Evolutionary conservation across 1,140 invertebrate genomes (phyloP).

Genomic region (Dendrolimus punctatus): DNA sequence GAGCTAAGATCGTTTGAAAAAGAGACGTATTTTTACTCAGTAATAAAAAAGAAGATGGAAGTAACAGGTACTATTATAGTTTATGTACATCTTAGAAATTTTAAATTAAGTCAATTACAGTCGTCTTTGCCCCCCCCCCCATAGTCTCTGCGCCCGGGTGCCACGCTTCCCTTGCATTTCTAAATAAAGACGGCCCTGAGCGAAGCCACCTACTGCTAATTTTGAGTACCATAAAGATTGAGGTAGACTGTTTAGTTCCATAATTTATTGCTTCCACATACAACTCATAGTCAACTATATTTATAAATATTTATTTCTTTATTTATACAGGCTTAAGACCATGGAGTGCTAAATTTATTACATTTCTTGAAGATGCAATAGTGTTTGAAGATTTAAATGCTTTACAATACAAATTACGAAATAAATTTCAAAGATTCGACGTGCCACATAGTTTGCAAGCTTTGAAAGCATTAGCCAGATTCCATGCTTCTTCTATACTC

Average conservation of each 20-base stretch:
- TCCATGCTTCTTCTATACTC: conserved; percentile 51
- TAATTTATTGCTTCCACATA: neutral
- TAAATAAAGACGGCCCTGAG: too few species aligned
- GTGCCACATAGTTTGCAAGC: conserved; percentile 43
- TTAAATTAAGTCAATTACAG: too few species aligned
- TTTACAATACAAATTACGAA: conserved; percentile 30
- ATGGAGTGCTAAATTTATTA: conserved; percentile 43
- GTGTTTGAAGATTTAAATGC: conserved; percentile 54
- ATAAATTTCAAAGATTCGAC: conserved; percentile 50
- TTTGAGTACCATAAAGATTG: too few species aligned
- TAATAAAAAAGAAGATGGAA: conserved; percentile 31
- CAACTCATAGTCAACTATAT: conserved; percentile 1
- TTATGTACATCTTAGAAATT: too few species aligned
- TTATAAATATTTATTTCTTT: too few species aligned
- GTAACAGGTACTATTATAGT: conserved; percentile 26
- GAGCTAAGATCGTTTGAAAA: conserved; percentile 46
- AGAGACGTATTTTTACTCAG: conserved; percentile 42
- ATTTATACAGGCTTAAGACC: conserved; percentile 36
- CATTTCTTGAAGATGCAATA: conserved; percentile 35
- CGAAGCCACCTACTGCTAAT: too few species aligned
- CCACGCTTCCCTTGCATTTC: too few species aligned
- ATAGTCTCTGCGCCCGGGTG: too few species aligned
- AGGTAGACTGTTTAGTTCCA: too few species aligned
- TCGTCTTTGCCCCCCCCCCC: too few species aligned
- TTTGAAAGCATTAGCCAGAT: conserved; percentile 42